These are phyloP conservation scores for Spondyliosoma cantharus DNA, from an alignment of 2,797 vertebrate genomes.

Conservation along the genomic window DNA sequence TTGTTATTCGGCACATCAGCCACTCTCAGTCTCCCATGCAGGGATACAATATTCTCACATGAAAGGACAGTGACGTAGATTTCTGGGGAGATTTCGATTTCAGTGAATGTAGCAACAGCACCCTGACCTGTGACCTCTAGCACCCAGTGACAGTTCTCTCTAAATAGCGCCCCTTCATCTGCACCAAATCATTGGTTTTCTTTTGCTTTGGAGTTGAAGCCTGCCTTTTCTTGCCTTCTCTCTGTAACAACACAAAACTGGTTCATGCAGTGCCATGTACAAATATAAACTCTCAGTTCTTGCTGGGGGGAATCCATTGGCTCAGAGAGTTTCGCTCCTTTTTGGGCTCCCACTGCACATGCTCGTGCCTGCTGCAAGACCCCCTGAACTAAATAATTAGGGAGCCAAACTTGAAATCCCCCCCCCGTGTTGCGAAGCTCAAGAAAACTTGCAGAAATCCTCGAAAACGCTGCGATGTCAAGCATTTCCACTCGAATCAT, in stretches of 20 bases:
- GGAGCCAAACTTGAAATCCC: slow-evolving; percentile 40
- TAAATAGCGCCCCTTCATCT: background rate
- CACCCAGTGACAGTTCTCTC: background rate
- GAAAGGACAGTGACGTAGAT: background rate
- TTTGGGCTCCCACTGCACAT: slow-evolving; percentile 26
- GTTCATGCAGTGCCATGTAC: slow-evolving; percentile 21
- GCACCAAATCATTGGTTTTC: background rate
- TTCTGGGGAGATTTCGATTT: background rate
- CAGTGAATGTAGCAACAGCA: background rate
- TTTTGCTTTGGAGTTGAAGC: slow-evolving; percentile 5
- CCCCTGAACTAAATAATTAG: slow-evolving; percentile 54
- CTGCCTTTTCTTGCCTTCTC: background rate
- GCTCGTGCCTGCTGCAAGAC: slow-evolving; percentile 18
- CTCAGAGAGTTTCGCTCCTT: slow-evolving; percentile 36
- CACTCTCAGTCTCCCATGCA: background rate
- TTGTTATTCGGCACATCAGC: background rate
- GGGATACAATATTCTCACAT: background rate
- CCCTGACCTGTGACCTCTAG: background rate
- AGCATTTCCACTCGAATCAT: slow-evolving; percentile 8
- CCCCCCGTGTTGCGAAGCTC: slow-evolving; percentile 8
- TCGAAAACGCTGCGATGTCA: background rate
- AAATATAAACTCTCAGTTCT: slow-evolving; percentile 48
- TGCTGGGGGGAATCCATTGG: slow-evolving; percentile 18
- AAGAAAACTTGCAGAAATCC: slow-evolving; percentile 26
- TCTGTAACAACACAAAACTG: slow-evolving; percentile 4